Percentiles rank a stretch among this genome's conserved stretches.
Conservation (phyloP, 2,797 vertebrate genomes). For the Malacoraja senta region DNA sequence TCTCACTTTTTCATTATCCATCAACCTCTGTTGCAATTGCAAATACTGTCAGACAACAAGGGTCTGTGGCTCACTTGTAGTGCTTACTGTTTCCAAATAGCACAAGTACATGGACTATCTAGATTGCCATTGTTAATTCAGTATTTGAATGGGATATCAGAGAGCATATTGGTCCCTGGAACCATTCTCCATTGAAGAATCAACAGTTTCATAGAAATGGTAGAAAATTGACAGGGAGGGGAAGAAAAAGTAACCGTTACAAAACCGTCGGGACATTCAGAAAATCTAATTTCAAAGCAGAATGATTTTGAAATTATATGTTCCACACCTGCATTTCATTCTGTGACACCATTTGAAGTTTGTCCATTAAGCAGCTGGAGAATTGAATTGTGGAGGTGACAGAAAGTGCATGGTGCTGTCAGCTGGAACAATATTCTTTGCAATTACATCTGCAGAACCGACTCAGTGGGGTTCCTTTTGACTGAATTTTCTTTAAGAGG, state of each 20-base stretch:
- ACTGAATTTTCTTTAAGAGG: conserved; percentile 6
- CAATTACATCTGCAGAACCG: conserved; percentile 13
- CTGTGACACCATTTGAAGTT: neutral
- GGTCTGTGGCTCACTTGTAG: neutral
- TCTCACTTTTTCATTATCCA: neutral
- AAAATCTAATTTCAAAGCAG: neutral
- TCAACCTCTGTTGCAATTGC: neutral
- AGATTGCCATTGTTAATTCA: neutral
- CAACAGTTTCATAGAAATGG: neutral
- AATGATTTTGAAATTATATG: neutral
- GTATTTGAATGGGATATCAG: neutral
- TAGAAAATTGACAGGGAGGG: neutral
- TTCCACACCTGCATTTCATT: neutral
- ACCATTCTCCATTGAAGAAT: neutral
- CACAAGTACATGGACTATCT: neutral
- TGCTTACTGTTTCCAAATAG: neutral
- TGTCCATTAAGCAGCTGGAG: neutral
- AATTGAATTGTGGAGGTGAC: conserved; percentile 15
- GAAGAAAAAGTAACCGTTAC: neutral
- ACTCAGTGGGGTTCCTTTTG: neutral
- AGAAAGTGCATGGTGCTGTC: neutral
- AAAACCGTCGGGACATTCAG: neutral
- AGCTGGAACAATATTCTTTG: conserved; percentile 6
- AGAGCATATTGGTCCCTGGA: neutral
- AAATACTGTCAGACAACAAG: neutral